Conservation (phyloP, 2,888 invertebrate species). For the Ophion ventricosus region DNA sequence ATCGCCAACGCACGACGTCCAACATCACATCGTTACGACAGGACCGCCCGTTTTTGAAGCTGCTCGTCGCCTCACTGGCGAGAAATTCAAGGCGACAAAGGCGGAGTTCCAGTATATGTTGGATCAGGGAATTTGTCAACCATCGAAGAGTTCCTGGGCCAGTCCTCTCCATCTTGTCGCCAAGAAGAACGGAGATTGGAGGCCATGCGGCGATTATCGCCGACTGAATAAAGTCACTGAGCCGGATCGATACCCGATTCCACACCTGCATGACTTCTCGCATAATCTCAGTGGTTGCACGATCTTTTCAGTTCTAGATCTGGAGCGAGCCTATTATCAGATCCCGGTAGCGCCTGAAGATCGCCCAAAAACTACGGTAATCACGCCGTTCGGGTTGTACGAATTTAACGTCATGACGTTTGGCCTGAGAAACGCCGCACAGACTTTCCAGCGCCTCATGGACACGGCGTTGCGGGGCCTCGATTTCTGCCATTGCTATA, state of each 20-base stretch:
- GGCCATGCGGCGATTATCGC: slow-evolving; percentile 37
- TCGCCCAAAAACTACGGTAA: too few relatives aligned
- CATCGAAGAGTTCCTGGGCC: slow-evolving; percentile 70
- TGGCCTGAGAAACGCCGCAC: too few relatives aligned
- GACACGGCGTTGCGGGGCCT: too few relatives aligned
- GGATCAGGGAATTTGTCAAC: slow-evolving; percentile 69
- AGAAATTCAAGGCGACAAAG: slow-evolving; percentile 69
- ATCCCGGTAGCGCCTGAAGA: too few relatives aligned
- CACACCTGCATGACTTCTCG: too few relatives aligned
- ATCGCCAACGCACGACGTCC: background rate
- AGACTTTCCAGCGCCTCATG: too few relatives aligned
- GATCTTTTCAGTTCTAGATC: too few relatives aligned
- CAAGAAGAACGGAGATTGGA: slow-evolving; percentile 36
- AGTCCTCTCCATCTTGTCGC: slow-evolving; percentile 13
- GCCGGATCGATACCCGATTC: slow-evolving; percentile 58
- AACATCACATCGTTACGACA: slow-evolving; percentile 57
- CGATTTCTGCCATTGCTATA: too few relatives aligned
- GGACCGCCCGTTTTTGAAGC: slow-evolving; percentile 62
- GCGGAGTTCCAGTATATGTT: slow-evolving; percentile 69
- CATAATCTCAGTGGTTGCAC: too few relatives aligned
- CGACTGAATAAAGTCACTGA: slow-evolving; percentile 17
- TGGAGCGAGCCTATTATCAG: too few relatives aligned
- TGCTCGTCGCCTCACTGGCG: slow-evolving; percentile 65
- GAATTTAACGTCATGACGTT: too few relatives aligned
- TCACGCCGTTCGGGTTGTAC: too few relatives aligned